Base-by-base conservation (phyloP, 2,797 vertebrate species). In the Manis crassicaudata region DNA sequence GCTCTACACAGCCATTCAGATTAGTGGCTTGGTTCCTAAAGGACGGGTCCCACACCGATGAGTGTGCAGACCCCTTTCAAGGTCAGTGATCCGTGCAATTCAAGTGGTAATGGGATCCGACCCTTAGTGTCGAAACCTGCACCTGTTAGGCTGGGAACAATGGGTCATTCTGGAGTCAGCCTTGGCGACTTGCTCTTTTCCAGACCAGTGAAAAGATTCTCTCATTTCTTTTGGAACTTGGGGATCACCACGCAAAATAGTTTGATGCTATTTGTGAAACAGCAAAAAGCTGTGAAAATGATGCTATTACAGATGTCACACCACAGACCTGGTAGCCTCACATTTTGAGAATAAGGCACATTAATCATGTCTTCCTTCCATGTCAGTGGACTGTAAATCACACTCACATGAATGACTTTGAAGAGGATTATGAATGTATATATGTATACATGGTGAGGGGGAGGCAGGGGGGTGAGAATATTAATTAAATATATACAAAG, bases 81-180 rank as follows among this genome's bases (percentile, higher is more conserved):
- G 90, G 54, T 83, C 97, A 87, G 85, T 81, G 95, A 97, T 81
- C 97, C 96, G 65, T 95, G 96, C 86, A 87, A 32, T 37, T 23
- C 21, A 0, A 90, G 96, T 81, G 56, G 77, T 91, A 88, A 97
- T 60, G 87, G 83, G 87, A 94, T 96, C 95, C 14, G 52, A 92
- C 95, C 95, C 93, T 89, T 43, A 52, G 85, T 84, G 95, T 90
- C 23, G 13, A 96, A 96, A 80, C 65, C 88, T 81, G 85, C 90
- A 95, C 95, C 96, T 87, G 97, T 77, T 83, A 76, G 73, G 65
- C 82, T 67, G 11, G 1, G 85, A 67, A 95, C 94, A 98, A 96
- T 80, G 92, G 79, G 92, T 93, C 92, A 94, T 85, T 97, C 93
- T 95, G 63, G 95, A 96, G 96, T 96, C 90, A 90, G 90, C 77